Conservation (phyloP, 2,888 invertebrate species). For the Pollenia labialis region DNA sequence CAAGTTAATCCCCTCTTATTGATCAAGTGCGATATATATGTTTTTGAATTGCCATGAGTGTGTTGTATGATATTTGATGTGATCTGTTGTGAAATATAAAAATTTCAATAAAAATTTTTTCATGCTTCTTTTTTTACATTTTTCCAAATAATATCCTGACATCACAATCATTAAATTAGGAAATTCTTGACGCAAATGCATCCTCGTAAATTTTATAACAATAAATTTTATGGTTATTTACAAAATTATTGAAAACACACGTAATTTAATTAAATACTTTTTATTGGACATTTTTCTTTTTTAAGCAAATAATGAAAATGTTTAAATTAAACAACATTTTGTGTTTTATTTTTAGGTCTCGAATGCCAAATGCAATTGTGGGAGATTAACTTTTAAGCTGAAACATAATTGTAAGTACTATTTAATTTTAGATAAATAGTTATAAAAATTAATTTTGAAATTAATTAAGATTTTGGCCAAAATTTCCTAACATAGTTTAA, state of each 20-base stretch:
- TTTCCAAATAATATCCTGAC: conserved; percentile 30
- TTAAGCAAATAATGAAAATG: background rate
- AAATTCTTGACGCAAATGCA: conserved; percentile 17
- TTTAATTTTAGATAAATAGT: no score
- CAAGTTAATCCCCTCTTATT: no score
- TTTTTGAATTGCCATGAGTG: background rate
- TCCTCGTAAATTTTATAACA: conserved; percentile 14
- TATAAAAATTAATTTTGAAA: no score
- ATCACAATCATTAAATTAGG: conserved; percentile 47
- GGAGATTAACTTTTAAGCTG: no score
- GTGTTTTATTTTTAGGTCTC: no score
- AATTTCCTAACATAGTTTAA: no score
- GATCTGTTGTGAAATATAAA: conserved; percentile 30
- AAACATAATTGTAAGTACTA: no score
- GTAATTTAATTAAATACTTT: conserved; percentile 30
- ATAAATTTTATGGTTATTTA: conserved; percentile 25
- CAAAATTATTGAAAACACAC: conserved; percentile 7
- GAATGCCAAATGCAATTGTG: background rate
- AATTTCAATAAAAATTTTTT: conserved; percentile 22
- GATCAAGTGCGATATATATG: background rate
- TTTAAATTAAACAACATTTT: background rate
- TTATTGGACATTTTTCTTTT: background rate
- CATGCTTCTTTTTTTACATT: no score
- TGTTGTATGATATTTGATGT: background rate
- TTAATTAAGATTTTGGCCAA: no score